phyloP scores from a whole-genome alignment of 1,140 invertebrate species.

The Cephus cinctus region DNA sequence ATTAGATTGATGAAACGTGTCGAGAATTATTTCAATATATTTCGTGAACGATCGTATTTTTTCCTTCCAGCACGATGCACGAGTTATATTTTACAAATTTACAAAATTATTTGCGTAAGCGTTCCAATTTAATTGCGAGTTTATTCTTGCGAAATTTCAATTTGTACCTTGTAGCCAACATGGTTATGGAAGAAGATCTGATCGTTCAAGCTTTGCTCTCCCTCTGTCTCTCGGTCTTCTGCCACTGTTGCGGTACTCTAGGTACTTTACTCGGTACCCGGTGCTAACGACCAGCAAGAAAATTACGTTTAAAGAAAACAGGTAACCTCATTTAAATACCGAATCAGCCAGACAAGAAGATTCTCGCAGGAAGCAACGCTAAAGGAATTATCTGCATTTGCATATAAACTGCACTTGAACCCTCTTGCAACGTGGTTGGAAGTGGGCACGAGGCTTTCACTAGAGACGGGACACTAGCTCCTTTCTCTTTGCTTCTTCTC shows the following conservation, averaged over 20 bases:
- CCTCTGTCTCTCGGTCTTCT: not conserved
- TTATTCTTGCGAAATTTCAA: no score
- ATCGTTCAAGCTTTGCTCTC: not conserved
- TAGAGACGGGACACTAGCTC: no score
- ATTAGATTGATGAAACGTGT: no score
- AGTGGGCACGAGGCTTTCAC: no score
- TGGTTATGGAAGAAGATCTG: no score
- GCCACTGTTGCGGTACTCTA: slow-evolving; percentile 2
- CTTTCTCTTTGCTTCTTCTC: no score
- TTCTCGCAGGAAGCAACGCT: slow-evolving; percentile 8
- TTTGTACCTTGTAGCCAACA: no score
- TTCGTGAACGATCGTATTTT: not conserved
- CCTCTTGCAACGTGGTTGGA: slow-evolving; percentile 5
- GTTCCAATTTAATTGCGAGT: no score
- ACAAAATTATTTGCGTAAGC: no score
- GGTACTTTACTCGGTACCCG: not conserved
- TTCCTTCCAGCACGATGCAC: not conserved
- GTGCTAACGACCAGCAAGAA: not conserved
- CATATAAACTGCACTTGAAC: slow-evolving; percentile 15
- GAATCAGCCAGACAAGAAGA: no score
- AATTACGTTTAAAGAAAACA: not conserved
- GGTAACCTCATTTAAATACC: no score
- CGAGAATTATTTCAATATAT: not conserved
- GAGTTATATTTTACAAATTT: not conserved
- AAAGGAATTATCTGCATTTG: slow-evolving; percentile 21